Evolutionary conservation across 92 coral and sea anemone genomes (phyloP).

Genomic region (Parazoanthus swiftii): DNA sequence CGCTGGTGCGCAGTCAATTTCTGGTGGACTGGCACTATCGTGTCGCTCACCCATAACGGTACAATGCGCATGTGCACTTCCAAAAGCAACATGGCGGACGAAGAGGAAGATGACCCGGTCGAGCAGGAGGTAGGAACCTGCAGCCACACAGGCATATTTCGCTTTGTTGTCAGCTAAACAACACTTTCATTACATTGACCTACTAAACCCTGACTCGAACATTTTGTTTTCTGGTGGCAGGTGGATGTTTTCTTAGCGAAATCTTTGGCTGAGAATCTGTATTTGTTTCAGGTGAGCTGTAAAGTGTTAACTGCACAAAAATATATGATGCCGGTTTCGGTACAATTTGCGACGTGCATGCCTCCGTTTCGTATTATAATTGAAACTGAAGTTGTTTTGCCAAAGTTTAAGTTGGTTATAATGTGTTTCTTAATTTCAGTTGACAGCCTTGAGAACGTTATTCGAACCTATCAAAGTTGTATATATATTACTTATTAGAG

Average conservation of each 20-base stretch:
- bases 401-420: no score
- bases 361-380: no score
- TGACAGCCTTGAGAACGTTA: not conserved
- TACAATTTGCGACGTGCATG: not conserved
- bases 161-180: not conserved
- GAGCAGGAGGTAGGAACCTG: slow-evolving; percentile 71
- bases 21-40: not conserved
- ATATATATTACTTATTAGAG: no score
- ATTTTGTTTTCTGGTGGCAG: slow-evolving; percentile 33
- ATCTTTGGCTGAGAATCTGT: slow-evolving; percentile 79
- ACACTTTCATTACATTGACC: not conserved
- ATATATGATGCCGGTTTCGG: not conserved
- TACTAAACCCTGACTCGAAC: not conserved
- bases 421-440: no score
- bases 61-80: slow-evolving; percentile 56
- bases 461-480: no score
- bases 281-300: slow-evolving; percentile 78
- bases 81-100: slow-evolving; percentile 90
- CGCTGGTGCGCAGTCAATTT: no score
- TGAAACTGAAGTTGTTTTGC: not conserved
- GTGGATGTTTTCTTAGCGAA: slow-evolving; percentile 91
- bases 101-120: slow-evolving; percentile 88
- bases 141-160: not conserved
- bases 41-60: not conserved
- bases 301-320: not conserved